phyloP scores from a whole-genome alignment of 2,888 invertebrate genomes.

The Leucophora obtusa region DNA sequence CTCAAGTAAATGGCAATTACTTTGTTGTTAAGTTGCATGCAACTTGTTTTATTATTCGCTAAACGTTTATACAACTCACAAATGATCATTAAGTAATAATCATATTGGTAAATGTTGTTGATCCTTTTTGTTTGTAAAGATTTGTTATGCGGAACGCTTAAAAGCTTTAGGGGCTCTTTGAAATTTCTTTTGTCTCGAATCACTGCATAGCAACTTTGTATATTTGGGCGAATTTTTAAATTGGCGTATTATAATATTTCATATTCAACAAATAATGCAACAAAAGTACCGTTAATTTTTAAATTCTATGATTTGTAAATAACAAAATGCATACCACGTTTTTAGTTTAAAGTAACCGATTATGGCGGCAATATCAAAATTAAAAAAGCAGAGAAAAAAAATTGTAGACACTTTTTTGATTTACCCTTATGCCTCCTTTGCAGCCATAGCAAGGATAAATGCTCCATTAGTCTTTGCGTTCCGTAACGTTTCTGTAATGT shows the following conservation, averaged over 20 bases:
- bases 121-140: constrained; percentile 36
- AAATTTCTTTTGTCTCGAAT: not conserved
- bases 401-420: too few species aligned
- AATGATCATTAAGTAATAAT: constrained; percentile 58
- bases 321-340: too few species aligned
- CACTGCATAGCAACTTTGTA: not conserved
- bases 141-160: not conserved
- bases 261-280: too few species aligned
- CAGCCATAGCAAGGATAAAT: too few species aligned
- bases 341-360: too few species aligned
- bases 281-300: too few species aligned
- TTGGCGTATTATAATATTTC: not conserved
- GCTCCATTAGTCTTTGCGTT: too few species aligned
- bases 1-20: constrained; percentile 60
- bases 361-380: too few species aligned
- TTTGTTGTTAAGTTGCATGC: constrained; percentile 60
- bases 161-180: not conserved
- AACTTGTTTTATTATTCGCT: constrained; percentile 47
- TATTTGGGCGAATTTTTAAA: not conserved
- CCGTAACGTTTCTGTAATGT: too few species aligned
- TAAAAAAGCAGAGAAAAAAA: too few species aligned
- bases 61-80: not conserved
- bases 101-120: constrained; percentile 54
- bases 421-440: too few species aligned
- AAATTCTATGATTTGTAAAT: too few species aligned